Evolutionary conservation across 2,113 vertebrate genomes (phyloP).

Genomic region (Daubentonia madagascariensis): DNA sequence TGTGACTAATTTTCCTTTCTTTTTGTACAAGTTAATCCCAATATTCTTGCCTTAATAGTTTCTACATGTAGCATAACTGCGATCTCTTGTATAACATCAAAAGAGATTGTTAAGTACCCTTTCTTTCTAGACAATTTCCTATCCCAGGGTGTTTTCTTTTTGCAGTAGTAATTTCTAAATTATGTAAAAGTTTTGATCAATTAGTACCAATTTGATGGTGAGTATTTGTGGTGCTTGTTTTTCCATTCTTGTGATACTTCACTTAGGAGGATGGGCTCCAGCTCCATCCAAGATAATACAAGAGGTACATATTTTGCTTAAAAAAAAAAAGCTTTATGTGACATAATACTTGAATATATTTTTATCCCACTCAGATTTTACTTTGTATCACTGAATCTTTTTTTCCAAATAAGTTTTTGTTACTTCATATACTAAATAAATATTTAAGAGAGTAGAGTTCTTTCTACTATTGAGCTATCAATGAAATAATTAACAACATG

Average conservation of each 20-base stretch:
- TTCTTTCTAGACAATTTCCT: neutral
- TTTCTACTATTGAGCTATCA: neutral
- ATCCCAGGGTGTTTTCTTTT: neutral
- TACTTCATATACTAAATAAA: neutral
- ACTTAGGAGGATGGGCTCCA: too few relatives aligned
- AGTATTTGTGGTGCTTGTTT: too few relatives aligned
- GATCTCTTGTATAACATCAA: neutral
- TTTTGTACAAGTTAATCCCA: neutral
- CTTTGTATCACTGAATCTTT: neutral
- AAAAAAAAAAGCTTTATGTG: neutral
- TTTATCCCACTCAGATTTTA: neutral
- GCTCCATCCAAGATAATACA: too few relatives aligned
- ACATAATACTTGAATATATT: neutral
- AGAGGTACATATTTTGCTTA: too few relatives aligned
- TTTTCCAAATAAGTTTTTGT: neutral
- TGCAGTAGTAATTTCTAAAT: neutral
- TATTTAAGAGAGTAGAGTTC: neutral
- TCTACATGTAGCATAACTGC: neutral
- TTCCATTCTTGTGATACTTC: too few relatives aligned
- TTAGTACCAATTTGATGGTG: too few relatives aligned
- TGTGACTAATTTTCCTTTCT: neutral
- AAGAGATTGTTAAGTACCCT: neutral
- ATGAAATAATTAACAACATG: neutral
- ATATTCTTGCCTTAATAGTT: neutral
- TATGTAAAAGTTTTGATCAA: too few relatives aligned